Conservation (phyloP, 1,140 invertebrate species). For the Mya arenaria region DNA sequence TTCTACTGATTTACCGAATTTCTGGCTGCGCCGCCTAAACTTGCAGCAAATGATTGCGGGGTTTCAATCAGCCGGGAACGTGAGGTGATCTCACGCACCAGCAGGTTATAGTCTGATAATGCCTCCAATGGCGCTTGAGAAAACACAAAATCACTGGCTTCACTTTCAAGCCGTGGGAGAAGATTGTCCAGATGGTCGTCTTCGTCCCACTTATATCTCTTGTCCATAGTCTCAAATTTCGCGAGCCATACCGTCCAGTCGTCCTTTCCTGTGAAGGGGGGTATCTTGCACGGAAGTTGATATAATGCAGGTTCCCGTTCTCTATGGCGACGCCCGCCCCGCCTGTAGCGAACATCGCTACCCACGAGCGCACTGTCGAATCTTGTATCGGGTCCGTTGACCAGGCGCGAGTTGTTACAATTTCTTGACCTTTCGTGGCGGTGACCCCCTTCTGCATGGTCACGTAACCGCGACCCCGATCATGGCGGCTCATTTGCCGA, state of each 20-base stretch:
- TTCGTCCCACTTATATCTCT: background rate
- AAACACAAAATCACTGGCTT: constrained; percentile 21
- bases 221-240: constrained; percentile 4
- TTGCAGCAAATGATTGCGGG: background rate
- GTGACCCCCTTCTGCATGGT: too few species aligned
- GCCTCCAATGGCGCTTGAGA: background rate
- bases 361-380: too few species aligned
- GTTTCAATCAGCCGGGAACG: background rate
- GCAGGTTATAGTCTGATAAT: background rate
- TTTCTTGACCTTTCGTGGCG: too few species aligned
- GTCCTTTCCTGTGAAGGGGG: background rate
- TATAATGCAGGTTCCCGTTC: too few species aligned
- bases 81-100: background rate
- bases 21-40: background rate
- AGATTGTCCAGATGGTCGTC: constrained; percentile 9
- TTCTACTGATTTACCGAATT: background rate
- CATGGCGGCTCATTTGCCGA: too few species aligned
- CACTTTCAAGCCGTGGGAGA: background rate
- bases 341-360: too few species aligned
- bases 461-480: too few species aligned
- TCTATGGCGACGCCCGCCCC: too few species aligned
- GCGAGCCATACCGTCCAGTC: background rate
- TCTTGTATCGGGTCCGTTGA: too few species aligned
- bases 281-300: too few species aligned
- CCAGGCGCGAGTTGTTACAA: too few species aligned